Conservation (phyloP, 64 coral and sea anemone species). For the Stylophora pistillata region DNA sequence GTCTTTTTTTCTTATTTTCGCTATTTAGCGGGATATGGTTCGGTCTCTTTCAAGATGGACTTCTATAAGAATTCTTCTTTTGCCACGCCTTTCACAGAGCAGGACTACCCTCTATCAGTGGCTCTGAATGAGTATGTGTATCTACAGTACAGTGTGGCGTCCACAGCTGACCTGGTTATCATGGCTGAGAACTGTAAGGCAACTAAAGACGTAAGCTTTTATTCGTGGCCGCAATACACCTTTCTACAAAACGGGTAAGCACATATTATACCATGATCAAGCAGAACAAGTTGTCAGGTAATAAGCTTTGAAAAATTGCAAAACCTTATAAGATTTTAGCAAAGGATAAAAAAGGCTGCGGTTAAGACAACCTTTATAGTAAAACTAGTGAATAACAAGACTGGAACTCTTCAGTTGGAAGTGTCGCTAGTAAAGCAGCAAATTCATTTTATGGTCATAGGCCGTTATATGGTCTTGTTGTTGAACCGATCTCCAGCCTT, state of each 20-base stretch:
- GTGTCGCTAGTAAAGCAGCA: too few relatives aligned
- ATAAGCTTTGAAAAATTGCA: too few relatives aligned
- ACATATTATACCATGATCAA: not conserved
- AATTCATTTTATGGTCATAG: too few relatives aligned
- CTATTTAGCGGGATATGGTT: slow-evolving; percentile 27
- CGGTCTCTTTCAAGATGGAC: slow-evolving; percentile 22
- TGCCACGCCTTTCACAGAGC: not conserved
- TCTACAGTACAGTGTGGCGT: slow-evolving; percentile 14
- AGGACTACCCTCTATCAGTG: slow-evolving; percentile 5
- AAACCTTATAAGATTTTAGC: too few relatives aligned
- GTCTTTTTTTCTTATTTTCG: not conserved
- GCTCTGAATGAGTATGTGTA: not conserved
- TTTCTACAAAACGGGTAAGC: slow-evolving; percentile 33
- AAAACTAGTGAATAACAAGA: too few relatives aligned
- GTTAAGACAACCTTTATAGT: too few relatives aligned
- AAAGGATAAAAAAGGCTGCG: too few relatives aligned
- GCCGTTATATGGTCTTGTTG: too few relatives aligned
- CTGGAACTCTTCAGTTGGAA: too few relatives aligned
- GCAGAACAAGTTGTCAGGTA: not conserved
- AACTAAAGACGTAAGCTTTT: slow-evolving; percentile 1
- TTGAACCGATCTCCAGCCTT: too few relatives aligned
- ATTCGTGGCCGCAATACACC: slow-evolving; percentile 26
- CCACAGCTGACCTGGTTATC: slow-evolving; percentile 5
- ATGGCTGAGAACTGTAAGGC: slow-evolving; percentile 34
- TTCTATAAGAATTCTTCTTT: slow-evolving; percentile 6